These are phyloP conservation scores for Monochamus alternatus DNA, from an alignment of 2,888 invertebrate species.

Conservation along the genomic window DNA sequence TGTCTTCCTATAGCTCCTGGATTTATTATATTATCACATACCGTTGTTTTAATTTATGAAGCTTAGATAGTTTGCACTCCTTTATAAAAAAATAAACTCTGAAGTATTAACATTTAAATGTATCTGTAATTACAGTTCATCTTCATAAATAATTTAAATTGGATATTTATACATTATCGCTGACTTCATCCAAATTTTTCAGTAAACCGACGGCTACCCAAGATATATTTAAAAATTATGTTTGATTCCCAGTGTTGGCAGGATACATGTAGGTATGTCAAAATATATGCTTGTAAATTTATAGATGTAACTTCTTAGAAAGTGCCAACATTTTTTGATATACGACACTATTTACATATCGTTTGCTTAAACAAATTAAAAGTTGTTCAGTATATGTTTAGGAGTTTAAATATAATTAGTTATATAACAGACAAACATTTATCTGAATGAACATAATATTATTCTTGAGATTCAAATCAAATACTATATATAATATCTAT, in stretches of 20 bases:
- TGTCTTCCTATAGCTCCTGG: too few relatives aligned
- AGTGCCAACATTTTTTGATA: background rate
- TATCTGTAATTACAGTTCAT: background rate
- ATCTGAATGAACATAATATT: too few relatives aligned
- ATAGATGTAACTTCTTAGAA: background rate
- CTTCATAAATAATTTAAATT: background rate
- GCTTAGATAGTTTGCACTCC: too few relatives aligned
- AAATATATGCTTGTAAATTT: background rate
- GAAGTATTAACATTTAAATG: background rate
- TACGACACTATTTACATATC: background rate
- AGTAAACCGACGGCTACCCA: background rate
- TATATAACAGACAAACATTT: too few relatives aligned
- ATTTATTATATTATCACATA: too few relatives aligned
- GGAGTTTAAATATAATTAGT: too few relatives aligned
- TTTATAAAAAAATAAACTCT: background rate
- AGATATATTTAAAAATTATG: background rate
- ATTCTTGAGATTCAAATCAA: too few relatives aligned
- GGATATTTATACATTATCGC: background rate
- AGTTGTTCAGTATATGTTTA: background rate
- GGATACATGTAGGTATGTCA: background rate
- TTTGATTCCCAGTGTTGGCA: background rate
- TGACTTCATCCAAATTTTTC: background rate
- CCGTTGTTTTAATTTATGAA: too few relatives aligned
- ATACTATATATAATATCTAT: too few relatives aligned
- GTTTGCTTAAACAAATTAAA: conserved; percentile 7